A percentile compares a stretch with the other conserved stretches of the same genome.
Evolutionary conservation across 2,888 invertebrate species (phyloP).

Genomic region (Amphimallon solstitiale): DNA sequence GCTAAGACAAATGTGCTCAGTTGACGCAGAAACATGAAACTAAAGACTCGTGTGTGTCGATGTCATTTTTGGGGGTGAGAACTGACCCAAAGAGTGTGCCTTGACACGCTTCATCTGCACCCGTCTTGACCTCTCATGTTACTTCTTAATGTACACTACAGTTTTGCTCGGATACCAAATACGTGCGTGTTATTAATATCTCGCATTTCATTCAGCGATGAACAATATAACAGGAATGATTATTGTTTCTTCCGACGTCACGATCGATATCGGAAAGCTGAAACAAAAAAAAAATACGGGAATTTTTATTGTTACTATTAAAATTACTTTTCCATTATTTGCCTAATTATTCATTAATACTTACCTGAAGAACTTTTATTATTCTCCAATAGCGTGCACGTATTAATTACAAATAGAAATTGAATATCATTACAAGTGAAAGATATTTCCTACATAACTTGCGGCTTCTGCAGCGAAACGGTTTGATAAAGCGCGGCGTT

Average conservation of each 20-base stretch:
- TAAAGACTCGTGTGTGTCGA: slow-evolving; percentile 50
- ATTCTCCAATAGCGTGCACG: slow-evolving; percentile 26
- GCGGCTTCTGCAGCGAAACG: slow-evolving; percentile 36
- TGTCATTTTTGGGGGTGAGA: slow-evolving; percentile 55
- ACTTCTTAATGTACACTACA: slow-evolving; percentile 27
- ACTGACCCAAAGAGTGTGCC: slow-evolving; percentile 56
- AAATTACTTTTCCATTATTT: slow-evolving; percentile 27
- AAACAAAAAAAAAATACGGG: slow-evolving; percentile 7
- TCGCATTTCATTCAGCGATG: slow-evolving; percentile 24
- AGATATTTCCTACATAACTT: slow-evolving; percentile 31
- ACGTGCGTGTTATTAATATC: slow-evolving; percentile 23
- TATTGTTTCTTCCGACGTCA: slow-evolving; percentile 2
- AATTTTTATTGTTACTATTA: slow-evolving; percentile 27
- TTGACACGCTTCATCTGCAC: slow-evolving; percentile 49
- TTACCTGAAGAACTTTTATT: slow-evolving; percentile 20
- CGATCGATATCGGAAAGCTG: background rate
- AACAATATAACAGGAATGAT: slow-evolving; percentile 6
- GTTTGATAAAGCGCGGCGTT: slow-evolving; percentile 33
- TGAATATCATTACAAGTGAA: slow-evolving; percentile 40
- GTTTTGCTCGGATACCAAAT: slow-evolving; percentile 2
- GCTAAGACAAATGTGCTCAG: slow-evolving; percentile 59
- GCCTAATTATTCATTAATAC: slow-evolving; percentile 30
- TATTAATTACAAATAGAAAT: slow-evolving; percentile 39
- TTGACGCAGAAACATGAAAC: slow-evolving; percentile 59
- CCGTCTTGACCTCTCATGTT: slow-evolving; percentile 40